These are phyloP conservation scores for Brenthis hecate DNA, from an alignment of 2,888 invertebrate genomes.

Conservation along the genomic window DNA sequence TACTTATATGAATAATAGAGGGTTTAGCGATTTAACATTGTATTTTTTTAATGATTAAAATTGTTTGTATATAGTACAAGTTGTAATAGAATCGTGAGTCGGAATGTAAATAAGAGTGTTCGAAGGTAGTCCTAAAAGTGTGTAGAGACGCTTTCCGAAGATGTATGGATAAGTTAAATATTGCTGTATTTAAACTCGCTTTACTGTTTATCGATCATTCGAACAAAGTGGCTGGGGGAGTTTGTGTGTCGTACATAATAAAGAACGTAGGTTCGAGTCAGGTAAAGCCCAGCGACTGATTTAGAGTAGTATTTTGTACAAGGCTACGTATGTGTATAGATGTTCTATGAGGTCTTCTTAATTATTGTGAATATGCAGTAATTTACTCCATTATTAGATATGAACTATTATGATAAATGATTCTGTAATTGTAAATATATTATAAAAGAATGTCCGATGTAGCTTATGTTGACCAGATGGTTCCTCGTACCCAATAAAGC, in stretches of 20 bases:
- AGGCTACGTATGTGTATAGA: constrained; percentile 75
- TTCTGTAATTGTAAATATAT: constrained; percentile 81
- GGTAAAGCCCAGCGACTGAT: constrained; percentile 52
- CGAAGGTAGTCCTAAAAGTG: constrained; percentile 51
- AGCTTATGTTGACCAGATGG: constrained; percentile 83
- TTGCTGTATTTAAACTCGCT: constrained; percentile 75
- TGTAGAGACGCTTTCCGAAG: constrained; percentile 46
- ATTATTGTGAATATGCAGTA: constrained; percentile 68
- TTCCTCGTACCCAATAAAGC: constrained; percentile 83
- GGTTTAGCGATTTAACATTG: constrained; percentile 77
- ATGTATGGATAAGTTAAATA: constrained; percentile 63
- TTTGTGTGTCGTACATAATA: constrained; percentile 43
- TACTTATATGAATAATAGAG: constrained; percentile 66
- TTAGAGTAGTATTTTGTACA: constrained; percentile 77
- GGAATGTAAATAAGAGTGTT: constrained; percentile 71
- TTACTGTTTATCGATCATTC: constrained; percentile 66
- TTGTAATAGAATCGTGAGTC: constrained; percentile 72
- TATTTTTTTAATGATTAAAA: constrained; percentile 75
- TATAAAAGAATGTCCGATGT: constrained; percentile 80
- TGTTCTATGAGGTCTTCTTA: constrained; percentile 68
- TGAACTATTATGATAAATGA: constrained; percentile 59
- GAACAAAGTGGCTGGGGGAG: constrained; percentile 70
- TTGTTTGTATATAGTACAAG: constrained; percentile 83
- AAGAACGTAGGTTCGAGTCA: constrained; percentile 15
- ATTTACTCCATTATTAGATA: constrained; percentile 74